Evolutionary conservation across 1,140 invertebrate genomes (phyloP).

Genomic region (Caerostris extrusa): DNA sequence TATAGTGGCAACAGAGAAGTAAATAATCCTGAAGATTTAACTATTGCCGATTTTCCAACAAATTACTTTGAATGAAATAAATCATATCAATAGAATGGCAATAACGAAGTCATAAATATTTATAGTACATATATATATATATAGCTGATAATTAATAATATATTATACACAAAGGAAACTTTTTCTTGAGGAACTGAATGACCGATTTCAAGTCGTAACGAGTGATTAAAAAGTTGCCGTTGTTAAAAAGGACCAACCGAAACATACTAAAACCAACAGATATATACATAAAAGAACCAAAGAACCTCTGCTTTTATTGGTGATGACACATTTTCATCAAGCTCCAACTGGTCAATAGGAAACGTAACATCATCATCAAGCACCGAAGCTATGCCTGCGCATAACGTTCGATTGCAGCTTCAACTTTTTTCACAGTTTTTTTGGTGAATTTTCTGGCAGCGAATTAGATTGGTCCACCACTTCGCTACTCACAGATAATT

Average conservation of each 20-base stretch:
- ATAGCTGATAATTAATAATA: slow-evolving; percentile 51
- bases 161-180: slow-evolving; percentile 55
- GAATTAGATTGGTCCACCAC: slow-evolving; percentile 73
- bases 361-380: slow-evolving; percentile 56
- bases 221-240: slow-evolving; percentile 56
- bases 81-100: slow-evolving; percentile 67
- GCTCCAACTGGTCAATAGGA: slow-evolving; percentile 61
- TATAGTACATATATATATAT: slow-evolving; percentile 68
- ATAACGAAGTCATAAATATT: slow-evolving; percentile 69
- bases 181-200: slow-evolving; percentile 46
- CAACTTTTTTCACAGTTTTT: slow-evolving; percentile 11
- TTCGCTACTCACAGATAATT: slow-evolving; percentile 52
- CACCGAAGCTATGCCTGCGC: slow-evolving; percentile 46
- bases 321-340: slow-evolving; percentile 50
- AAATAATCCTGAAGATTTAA: slow-evolving; percentile 50
- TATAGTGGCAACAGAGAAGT: slow-evolving; percentile 45
- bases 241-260: slow-evolving; percentile 45
- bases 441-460: slow-evolving; percentile 38
- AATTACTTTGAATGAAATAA: slow-evolving; percentile 38
- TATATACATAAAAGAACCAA: slow-evolving; percentile 71
- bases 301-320: slow-evolving; percentile 1
- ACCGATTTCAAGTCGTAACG: slow-evolving; percentile 65
- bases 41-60: slow-evolving; percentile 56
- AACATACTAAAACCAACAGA: slow-evolving; percentile 55
- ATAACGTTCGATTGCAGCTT: slow-evolving; percentile 58